Conservation (phyloP, 2,888 invertebrate species). For the Anticlea derivata region DNA sequence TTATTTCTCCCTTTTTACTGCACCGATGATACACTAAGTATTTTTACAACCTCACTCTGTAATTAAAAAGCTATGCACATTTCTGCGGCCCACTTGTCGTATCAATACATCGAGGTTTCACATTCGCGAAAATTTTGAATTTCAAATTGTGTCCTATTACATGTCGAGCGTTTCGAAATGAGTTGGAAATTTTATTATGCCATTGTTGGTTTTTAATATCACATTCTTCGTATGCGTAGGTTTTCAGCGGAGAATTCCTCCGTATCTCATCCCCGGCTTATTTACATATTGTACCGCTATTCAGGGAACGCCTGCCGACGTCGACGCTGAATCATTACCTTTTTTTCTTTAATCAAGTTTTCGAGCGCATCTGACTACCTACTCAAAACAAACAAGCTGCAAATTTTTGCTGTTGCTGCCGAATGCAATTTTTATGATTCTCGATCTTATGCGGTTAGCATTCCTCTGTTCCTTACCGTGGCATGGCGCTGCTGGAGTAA, state of each 20-base stretch:
- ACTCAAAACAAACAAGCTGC: slow-evolving; percentile 73
- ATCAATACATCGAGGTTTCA: slow-evolving; percentile 32
- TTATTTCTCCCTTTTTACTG: slow-evolving; percentile 32
- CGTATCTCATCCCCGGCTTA: slow-evolving; percentile 59
- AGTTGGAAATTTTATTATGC: slow-evolving; percentile 46
- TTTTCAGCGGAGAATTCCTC: slow-evolving; percentile 52
- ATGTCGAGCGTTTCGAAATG: slow-evolving; percentile 40
- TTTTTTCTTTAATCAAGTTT: slow-evolving; percentile 75
- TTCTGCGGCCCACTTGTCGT: slow-evolving; percentile 25
- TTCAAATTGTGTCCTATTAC: slow-evolving; percentile 35
- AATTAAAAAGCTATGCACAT: slow-evolving; percentile 31
- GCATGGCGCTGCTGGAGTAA: slow-evolving; percentile 14
- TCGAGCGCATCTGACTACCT: slow-evolving; percentile 59
- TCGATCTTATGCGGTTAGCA: slow-evolving; percentile 29
- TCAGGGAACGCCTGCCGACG: slow-evolving; percentile 60
- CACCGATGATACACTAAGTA: slow-evolving; percentile 25
- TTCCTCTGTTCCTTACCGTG: slow-evolving; percentile 19
- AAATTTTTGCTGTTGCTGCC: slow-evolving; percentile 43
- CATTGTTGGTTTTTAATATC: slow-evolving; percentile 56
- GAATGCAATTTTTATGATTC: slow-evolving; percentile 37
- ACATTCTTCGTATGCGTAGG: slow-evolving; percentile 53
- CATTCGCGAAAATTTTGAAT: slow-evolving; percentile 37
- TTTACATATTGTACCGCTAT: slow-evolving; percentile 79
- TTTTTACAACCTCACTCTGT: slow-evolving; percentile 27
- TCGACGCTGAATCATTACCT: slow-evolving; percentile 65